These are phyloP conservation scores for Thalassophryne amazonica DNA, from an alignment of 2,797 vertebrate genomes.

Conservation along the genomic window DNA sequence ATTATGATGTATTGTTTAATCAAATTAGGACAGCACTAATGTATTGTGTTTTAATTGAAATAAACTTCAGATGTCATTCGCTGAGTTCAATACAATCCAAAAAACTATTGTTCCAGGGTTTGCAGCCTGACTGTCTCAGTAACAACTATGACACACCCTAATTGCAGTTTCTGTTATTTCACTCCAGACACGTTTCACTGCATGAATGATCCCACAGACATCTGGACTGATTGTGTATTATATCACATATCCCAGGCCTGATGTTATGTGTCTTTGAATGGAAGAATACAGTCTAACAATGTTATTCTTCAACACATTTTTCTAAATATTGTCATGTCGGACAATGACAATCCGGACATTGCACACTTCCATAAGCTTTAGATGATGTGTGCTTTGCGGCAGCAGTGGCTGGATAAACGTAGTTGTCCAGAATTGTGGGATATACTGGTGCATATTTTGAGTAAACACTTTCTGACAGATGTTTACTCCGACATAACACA, in stretches of 20 bases:
- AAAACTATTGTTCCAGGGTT: slow-evolving; percentile 17
- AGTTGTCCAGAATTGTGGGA: too few relatives aligned
- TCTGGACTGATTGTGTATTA: neutral
- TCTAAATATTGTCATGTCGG: too few relatives aligned
- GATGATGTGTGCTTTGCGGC: too few relatives aligned
- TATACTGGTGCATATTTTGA: too few relatives aligned
- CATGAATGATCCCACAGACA: slow-evolving; percentile 2
- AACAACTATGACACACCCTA: slow-evolving; percentile 30
- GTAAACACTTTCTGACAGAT: too few relatives aligned
- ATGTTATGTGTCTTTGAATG: slow-evolving; percentile 1
- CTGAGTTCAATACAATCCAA: slow-evolving; percentile 5
- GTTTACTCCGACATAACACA: too few relatives aligned
- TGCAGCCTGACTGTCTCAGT: neutral
- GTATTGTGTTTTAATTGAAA: slow-evolving; percentile 13
- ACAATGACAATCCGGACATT: too few relatives aligned
- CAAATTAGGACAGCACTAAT: slow-evolving; percentile 6
- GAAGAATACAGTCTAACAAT: slow-evolving; percentile 19
- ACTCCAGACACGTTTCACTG: slow-evolving; percentile 12
- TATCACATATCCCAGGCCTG: neutral
- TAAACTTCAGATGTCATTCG: slow-evolving; percentile 33
- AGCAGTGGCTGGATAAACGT: too few relatives aligned
- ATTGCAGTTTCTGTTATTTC: slow-evolving; percentile 24
- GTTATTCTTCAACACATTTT: too few relatives aligned
- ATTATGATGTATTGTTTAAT: slow-evolving; percentile 32
- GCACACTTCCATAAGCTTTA: too few relatives aligned